Percentiles rank a stretch among this genome's conserved stretches.
Conservation (phyloP, 2,113 vertebrate genomes). For the Sturnus vulgaris region DNA sequence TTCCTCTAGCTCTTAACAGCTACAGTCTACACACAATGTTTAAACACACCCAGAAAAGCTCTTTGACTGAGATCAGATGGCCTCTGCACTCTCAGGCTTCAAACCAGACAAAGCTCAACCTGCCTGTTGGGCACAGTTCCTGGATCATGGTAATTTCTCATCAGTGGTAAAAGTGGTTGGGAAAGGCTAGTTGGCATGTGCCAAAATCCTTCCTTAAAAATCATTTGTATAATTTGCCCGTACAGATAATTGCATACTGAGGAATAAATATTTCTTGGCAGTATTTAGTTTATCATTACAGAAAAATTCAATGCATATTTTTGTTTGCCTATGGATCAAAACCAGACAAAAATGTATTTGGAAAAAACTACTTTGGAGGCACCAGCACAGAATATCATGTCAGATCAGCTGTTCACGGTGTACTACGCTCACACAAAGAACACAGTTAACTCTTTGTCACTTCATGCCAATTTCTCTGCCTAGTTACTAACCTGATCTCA, state of each 20-base stretch:
- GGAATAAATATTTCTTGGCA: not conserved
- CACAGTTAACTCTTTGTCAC: not conserved
- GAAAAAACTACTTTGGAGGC: not conserved
- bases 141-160: not conserved
- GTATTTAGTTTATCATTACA: not conserved
- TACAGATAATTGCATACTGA: not conserved
- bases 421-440: not conserved
- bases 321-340: not conserved
- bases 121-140: not conserved
- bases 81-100: not conserved
- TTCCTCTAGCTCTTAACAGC: not conserved
- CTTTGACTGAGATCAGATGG: not conserved
- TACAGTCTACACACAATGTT: not conserved
- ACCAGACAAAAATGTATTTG: not conserved
- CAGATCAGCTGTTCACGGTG: not conserved
- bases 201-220: not conserved
- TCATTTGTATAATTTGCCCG: not conserved
- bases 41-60: not conserved
- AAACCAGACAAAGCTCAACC: not conserved
- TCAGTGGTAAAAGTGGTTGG: not conserved
- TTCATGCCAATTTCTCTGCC: not conserved
- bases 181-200: not conserved
- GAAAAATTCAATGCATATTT: not conserved
- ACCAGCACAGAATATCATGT: not conserved
- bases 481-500: not conserved